Conservation (phyloP, 1,140 invertebrate species). For the Drosophila pruinosa region DNA sequence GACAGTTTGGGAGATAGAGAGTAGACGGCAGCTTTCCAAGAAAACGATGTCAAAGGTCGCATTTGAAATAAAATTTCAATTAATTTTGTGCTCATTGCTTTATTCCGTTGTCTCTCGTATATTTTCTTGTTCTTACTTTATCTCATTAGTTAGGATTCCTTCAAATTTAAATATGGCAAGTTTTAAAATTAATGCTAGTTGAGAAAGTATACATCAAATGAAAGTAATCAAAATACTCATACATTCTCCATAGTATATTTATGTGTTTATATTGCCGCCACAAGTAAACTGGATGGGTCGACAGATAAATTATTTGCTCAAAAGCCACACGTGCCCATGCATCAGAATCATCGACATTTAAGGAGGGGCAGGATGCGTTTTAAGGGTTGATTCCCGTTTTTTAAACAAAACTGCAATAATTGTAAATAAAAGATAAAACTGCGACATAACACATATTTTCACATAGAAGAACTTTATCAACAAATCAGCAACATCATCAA, state of each 20-base stretch:
- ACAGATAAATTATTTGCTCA: constrained; percentile 39
- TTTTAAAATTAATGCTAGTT: constrained; percentile 13
- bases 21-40: constrained; percentile 36
- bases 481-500: constrained; percentile 41
- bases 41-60: constrained; percentile 63
- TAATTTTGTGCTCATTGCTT: constrained; percentile 48
- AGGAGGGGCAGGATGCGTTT: background rate
- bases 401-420: constrained; percentile 32
- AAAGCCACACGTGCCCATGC: constrained; percentile 50
- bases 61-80: constrained; percentile 71
- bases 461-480: constrained; percentile 29
- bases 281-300: constrained; percentile 16
- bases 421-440: constrained; percentile 53
- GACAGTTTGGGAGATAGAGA: background rate
- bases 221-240: background rate
- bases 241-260: background rate
- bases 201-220: constrained; percentile 11
- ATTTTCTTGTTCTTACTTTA: background rate
- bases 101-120: background rate
- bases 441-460: background rate
- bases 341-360: background rate
- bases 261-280: background rate
- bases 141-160: background rate
- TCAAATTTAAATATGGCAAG: constrained; percentile 11
- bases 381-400: constrained; percentile 30